Evolutionary conservation across 2,113 vertebrate species (phyloP).

Genomic region (Crotalus tigris): DNA sequence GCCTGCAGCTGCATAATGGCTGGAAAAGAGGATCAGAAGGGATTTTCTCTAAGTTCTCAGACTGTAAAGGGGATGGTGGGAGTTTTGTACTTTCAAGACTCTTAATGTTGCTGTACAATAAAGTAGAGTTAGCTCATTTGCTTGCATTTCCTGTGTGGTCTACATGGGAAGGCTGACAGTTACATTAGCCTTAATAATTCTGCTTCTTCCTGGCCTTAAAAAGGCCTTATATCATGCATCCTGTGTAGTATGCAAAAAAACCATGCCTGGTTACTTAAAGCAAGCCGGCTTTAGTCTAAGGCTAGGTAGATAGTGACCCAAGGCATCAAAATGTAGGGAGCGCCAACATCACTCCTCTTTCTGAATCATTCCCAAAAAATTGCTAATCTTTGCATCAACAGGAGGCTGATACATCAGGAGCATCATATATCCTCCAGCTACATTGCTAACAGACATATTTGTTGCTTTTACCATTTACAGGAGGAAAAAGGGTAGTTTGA

Average conservation of each 20-base stretch:
- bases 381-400: neutral
- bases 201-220: neutral
- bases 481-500: neutral
- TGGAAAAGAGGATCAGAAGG: neutral
- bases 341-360: neutral
- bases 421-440: neutral
- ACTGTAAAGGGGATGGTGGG: neutral
- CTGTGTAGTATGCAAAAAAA: neutral
- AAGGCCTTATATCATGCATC: neutral
- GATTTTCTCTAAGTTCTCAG: neutral
- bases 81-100: neutral
- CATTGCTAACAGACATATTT: neutral
- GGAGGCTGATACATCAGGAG: neutral
- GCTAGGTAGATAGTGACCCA: neutral
- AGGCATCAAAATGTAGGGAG: neutral
- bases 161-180: neutral
- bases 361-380: neutral
- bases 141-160: neutral
- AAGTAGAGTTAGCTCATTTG: neutral
- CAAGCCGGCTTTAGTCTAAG: neutral
- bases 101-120: neutral
- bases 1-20: neutral
- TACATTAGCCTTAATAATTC: neutral
- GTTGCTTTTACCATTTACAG: neutral
- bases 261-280: neutral